Base-by-base conservation (phyloP, 2,888 invertebrate species). In the Mimachlamys varia region DNA sequence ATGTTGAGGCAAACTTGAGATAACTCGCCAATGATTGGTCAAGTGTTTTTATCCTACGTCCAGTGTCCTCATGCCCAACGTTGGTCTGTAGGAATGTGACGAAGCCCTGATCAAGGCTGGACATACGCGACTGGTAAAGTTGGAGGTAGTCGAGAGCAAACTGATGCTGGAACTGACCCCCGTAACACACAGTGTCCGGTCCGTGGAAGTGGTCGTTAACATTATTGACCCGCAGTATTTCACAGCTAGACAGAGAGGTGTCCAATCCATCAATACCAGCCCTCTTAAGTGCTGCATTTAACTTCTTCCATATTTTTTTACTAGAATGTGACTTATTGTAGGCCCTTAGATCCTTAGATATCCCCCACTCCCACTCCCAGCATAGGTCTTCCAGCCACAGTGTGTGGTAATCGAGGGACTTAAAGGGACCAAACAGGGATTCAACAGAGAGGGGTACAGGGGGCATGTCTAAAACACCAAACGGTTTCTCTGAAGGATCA, bases 331-430 rank as follows among this genome's bases (percentile, higher is more conserved):
- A 91, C 89, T 93, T 93, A 50, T 95, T 91, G 76, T 93, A 91
- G 10, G 94, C 94, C n/a, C 93, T 92, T 19, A 95, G 91, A 89
- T 95, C 95, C 90, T 95, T 95, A 13, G 94, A 92, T 19, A 95
- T 89, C 0, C 95, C 95, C 95, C 95, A 95, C 90, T 95, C 95
- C 95, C 95, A 95, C 0, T 90, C 89, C 87, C 94, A 95, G 88
- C 95, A 95, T 44, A 95, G 87, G 92, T 95, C 95, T 88, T 95
- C 95, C 53, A 95, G 53, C 94, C 94, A 95, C n/a, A 95, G 89
- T 4, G 94, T 95, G n/a, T 89, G 89, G 62, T 94, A 95, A 5
- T 94, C 94, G 15, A 76, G 44, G 0, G 92, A 44, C 87, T 93
- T 93, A 38, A 95, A 92, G 17, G 92, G 93, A 55, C 90, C 89